Evolutionary conservation across 2,888 invertebrate species (phyloP).

Genomic region (Philereme vetulata): DNA sequence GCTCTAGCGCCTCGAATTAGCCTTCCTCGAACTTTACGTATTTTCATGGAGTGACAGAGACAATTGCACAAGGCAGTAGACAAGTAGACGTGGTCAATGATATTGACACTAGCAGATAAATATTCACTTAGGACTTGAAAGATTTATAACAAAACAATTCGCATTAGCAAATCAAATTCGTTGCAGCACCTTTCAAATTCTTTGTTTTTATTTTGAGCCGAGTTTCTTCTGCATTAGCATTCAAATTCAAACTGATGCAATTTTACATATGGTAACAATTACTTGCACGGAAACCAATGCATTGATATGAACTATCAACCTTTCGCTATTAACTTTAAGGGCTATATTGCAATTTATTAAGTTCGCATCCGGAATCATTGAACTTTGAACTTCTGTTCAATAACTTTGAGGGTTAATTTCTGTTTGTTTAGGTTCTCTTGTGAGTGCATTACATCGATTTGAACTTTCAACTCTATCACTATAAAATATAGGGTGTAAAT

Average conservation of each 20-base stretch:
- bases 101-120: background rate
- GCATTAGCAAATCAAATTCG: conserved; percentile 2
- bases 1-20: too few species aligned
- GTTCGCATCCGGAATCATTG: conserved; percentile 29
- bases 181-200: background rate
- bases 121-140: background rate
- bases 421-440: conserved; percentile 12
- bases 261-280: conserved; percentile 14
- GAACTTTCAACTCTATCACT: conserved; percentile 11
- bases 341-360: conserved; percentile 23
- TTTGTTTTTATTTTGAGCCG: conserved; percentile 1
- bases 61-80: too few species aligned
- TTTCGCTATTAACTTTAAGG: conserved; percentile 7
- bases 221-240: background rate
- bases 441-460: conserved; percentile 10
- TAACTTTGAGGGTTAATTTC: conserved; percentile 17
- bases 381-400: conserved; percentile 21
- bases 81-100: too few species aligned
- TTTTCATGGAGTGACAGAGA: too few species aligned
- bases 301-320: conserved; percentile 19
- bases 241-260: conserved; percentile 5
- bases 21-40: too few species aligned
- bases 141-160: background rate
- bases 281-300: conserved; percentile 18
- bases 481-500: conserved; percentile 10